phyloP scores from a whole-genome alignment of 2,113 vertebrate species.

The Xerus inauris region DNA sequence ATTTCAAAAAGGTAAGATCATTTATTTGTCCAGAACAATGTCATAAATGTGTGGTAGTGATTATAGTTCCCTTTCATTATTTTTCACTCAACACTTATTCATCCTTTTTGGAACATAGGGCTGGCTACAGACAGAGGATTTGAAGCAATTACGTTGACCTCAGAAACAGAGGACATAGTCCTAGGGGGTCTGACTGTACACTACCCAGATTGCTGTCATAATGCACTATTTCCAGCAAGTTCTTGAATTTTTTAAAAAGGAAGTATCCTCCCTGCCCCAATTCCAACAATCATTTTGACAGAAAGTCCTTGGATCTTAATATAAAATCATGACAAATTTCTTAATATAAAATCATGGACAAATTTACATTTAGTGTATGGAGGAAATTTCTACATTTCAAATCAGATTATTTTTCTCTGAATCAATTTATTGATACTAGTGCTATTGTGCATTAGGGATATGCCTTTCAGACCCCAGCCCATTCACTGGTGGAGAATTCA shows the following conservation, averaged over 20 bases:
- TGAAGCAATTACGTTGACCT: not conserved
- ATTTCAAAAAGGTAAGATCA: slow-evolving; percentile 35
- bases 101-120: not conserved
- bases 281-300: not conserved
- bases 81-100: not conserved
- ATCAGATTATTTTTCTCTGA: slow-evolving; percentile 41
- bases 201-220: not conserved
- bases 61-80: slow-evolving; percentile 7
- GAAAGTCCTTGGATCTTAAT: slow-evolving; percentile 23
- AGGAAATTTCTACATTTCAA: slow-evolving; percentile 6
- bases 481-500: not conserved
- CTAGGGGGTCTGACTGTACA: not conserved
- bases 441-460: not conserved
- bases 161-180: not conserved
- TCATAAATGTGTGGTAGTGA: not conserved
- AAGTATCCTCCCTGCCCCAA: not conserved
- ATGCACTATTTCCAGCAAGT: not conserved
- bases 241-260: slow-evolving; percentile 14
- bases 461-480: not conserved
- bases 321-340: not conserved
- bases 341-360: not conserved
- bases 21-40: slow-evolving; percentile 31
- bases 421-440: slow-evolving; percentile 31
- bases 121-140: not conserved
- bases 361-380: not conserved